Evolutionary conservation across 2,113 vertebrate genomes (phyloP), one percentile per base, ranked within the genome.

Genomic region (Takifugu bimaculatus): DNA sequence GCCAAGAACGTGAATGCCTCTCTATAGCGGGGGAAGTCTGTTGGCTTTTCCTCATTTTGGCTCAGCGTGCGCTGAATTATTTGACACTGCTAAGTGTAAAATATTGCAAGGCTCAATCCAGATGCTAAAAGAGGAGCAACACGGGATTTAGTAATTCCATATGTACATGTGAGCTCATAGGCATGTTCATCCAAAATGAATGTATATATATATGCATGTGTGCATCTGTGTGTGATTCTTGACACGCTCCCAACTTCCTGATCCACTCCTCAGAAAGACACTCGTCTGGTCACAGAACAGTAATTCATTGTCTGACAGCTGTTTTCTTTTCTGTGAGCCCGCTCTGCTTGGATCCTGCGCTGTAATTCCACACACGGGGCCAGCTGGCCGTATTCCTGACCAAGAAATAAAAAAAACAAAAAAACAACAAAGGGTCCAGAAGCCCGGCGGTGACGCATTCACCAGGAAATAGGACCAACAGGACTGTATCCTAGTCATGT

Each of bases 221-320:
- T 51, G 65, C 53, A 70, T 60, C 55, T 62, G 49, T 62, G 62
- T 75, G 73, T 74, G 59, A 57, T 65, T 78, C 54, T 60, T 35
- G 64, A 79, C 70, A 26, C 54, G 7, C 69, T 80, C 72, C 72
- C 65, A 75, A 65, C 74, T 78, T 87, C 81, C 79, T 83, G 63
- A 78, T 80, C 75, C 75, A 75, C 59, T 81, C 74, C 76, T 79
- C 72, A 54, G 73, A 70, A 81, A 83, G 68, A 60, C 71, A 84
- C 78, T 80, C 77, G 75, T 73, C 75, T 77, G 68, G 58, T 80
- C 70, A 63, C 81, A 79, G 63, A 73, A 85, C 80, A 82, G 75
- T 87, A 87, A 87, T 86, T 88, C 82, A 88, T 86, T 82, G 78
- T 82, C 68, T 84, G 86, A 89, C 89, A 89, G 86, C 88, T 90